These are phyloP conservation scores for Acrocephalus kingi DNA, from an alignment of 2,113 vertebrate genomes.

Conservation along the genomic window DNA sequence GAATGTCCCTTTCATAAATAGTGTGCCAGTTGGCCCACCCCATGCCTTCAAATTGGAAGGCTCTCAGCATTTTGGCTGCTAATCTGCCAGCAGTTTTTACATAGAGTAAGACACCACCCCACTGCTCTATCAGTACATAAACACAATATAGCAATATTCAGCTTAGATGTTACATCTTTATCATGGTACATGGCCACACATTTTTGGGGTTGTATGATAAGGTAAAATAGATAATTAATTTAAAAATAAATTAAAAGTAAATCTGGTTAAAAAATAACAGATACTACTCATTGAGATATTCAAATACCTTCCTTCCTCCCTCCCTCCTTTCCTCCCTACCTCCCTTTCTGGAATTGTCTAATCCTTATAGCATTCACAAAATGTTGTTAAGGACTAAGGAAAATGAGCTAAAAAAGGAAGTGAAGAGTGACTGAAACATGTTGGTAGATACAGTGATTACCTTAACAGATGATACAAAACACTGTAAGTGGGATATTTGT, in stretches of 20 bases:
- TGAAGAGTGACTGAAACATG: neutral
- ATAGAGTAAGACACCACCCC: neutral
- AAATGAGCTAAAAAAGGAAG: neutral
- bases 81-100: neutral
- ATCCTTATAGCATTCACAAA: neutral
- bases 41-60: constrained; percentile 11
- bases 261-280: neutral
- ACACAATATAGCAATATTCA: neutral
- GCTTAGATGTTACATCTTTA: neutral
- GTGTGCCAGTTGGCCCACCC: constrained; percentile 10
- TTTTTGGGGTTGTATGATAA: neutral
- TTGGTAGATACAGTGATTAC: neutral
- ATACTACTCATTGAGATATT: neutral
- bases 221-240: neutral
- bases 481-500: neutral
- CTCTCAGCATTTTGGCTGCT: constrained; percentile 3
- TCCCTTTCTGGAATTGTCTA: neutral
- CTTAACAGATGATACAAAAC: constrained; percentile 24
- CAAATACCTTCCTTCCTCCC: neutral
- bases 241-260: neutral
- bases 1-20: constrained; percentile 17
- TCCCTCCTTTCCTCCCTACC: neutral
- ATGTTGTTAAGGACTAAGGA: neutral
- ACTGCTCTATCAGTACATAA: neutral
- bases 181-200: neutral